phyloP scores from a whole-genome alignment of 2,888 invertebrate genomes.

The Capitulum mitella region DNA sequence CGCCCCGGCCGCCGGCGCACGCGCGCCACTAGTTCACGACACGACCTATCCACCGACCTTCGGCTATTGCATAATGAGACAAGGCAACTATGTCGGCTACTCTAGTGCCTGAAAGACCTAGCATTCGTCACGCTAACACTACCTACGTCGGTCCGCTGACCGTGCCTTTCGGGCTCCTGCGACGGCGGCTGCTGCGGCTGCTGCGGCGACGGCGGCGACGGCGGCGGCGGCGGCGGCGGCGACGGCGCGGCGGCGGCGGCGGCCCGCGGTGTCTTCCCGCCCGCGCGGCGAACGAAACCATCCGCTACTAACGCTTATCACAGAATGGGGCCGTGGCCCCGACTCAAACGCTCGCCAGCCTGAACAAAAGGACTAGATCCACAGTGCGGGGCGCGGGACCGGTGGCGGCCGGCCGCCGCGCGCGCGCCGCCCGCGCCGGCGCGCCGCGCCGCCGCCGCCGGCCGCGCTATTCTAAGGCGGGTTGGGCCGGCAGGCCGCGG shows the following conservation, averaged over 20 bases:
- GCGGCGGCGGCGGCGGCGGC: neutral
- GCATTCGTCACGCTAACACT: slow-evolving; percentile 12
- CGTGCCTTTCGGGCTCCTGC: neutral
- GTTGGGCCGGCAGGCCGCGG: neutral
- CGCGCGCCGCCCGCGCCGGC: neutral
- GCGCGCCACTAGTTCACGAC: neutral
- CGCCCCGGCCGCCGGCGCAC: neutral
- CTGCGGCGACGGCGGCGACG: neutral
- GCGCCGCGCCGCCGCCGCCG: neutral
- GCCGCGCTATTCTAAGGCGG: no score
- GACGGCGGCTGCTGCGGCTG: neutral
- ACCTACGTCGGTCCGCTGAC: neutral
- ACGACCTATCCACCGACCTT: neutral
- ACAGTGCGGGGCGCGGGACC: neutral
- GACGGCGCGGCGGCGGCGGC: neutral
- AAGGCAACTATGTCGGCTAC: slow-evolving; percentile 21
- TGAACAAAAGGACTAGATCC: slow-evolving; percentile 18
- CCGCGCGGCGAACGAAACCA: neutral
- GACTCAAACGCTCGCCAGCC: neutral
- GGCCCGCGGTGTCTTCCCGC: neutral
- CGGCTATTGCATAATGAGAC: slow-evolving; percentile 20
- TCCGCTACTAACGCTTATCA: slow-evolving; percentile 1
- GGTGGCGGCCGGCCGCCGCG: neutral
- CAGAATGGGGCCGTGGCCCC: slow-evolving; percentile 12
- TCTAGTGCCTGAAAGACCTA: slow-evolving; percentile 22